A percentile compares a stretch with the other conserved stretches of the same genome.
Evolutionary conservation across 2,113 vertebrate genomes (phyloP).

Genomic region (Aspiorhynchus laticeps): DNA sequence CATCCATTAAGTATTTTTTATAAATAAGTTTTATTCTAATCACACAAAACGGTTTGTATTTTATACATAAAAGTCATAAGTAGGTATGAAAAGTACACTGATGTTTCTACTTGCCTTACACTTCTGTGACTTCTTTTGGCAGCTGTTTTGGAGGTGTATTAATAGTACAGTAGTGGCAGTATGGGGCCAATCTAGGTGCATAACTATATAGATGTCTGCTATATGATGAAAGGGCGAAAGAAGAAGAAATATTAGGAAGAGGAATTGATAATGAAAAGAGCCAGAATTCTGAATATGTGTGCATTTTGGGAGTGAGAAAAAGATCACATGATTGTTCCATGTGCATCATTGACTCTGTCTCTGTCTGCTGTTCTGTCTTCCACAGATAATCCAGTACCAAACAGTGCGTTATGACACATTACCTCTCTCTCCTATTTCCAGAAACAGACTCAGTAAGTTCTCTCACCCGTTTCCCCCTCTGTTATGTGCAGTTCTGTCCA

Average conservation of each 20-base stretch:
- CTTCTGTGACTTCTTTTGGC: slow-evolving; percentile 39
- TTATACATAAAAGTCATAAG: neutral
- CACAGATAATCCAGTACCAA: slow-evolving; percentile 83
- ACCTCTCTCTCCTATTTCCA: slow-evolving; percentile 78
- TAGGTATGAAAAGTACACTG: neutral
- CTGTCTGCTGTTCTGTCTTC: neutral
- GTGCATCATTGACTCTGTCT: neutral
- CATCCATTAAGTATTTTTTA: neutral
- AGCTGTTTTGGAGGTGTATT: slow-evolving; percentile 49
- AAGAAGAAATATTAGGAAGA: neutral
- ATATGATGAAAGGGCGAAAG: neutral
- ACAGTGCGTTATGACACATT: slow-evolving; percentile 82
- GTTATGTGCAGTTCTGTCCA: neutral
- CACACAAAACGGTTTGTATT: neutral
- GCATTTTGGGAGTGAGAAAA: neutral
- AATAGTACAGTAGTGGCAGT: slow-evolving; percentile 34
- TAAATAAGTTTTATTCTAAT: neutral
- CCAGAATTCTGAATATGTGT: neutral
- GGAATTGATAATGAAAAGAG: neutral
- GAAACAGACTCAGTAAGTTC: slow-evolving; percentile 79
- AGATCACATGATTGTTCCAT: neutral
- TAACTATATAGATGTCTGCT: neutral
- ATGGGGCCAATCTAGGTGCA: neutral
- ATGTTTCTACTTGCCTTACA: slow-evolving; percentile 8
- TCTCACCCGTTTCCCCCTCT: neutral